These are phyloP conservation scores for Lagodon rhomboides DNA, from an alignment of 2,797 vertebrate genomes.

Conservation along the genomic window DNA sequence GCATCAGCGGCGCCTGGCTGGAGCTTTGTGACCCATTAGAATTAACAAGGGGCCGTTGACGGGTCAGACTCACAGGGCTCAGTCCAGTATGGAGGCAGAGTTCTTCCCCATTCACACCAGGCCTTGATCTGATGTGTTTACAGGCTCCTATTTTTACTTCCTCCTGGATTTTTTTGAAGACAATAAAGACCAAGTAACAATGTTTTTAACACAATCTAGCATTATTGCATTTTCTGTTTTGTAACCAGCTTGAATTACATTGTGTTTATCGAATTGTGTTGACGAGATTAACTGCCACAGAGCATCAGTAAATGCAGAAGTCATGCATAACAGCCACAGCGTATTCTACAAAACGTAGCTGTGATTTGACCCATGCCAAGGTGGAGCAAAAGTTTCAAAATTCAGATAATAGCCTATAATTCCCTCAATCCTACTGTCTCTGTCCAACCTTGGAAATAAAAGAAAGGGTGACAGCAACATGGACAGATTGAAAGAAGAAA, in stretches of 20 bases:
- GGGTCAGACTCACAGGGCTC: conserved; percentile 75
- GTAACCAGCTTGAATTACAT: background rate
- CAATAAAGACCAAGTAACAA: background rate
- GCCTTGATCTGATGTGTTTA: conserved; percentile 60
- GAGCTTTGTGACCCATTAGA: conserved; percentile 85
- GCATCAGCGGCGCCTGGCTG: conserved; percentile 79
- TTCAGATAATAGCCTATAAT: conserved; percentile 47
- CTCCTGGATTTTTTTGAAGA: conserved; percentile 28
- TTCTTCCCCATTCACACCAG: conserved; percentile 60
- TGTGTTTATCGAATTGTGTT: conserved; percentile 2
- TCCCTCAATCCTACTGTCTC: conserved; percentile 22
- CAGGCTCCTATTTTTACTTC: conserved; percentile 16
- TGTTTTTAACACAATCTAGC: background rate
- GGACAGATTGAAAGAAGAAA: conserved; percentile 57
- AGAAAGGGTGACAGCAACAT: conserved; percentile 49
- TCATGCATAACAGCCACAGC: background rate
- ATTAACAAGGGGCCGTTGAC: conserved; percentile 82
- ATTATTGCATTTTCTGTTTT: background rate
- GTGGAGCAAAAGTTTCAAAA: conserved; percentile 22
- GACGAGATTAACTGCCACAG: background rate
- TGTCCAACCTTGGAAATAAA: conserved; percentile 49
- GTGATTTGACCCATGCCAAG: conserved; percentile 11
- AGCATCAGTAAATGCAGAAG: conserved; percentile 1
- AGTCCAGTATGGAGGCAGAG: conserved; percentile 52
- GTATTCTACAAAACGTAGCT: conserved; percentile 16